Evolutionary conservation across 2,888 invertebrate genomes (phyloP), one percentile per base, ranked within the genome.

Genomic region (Mechanitis messenoides): DNA sequence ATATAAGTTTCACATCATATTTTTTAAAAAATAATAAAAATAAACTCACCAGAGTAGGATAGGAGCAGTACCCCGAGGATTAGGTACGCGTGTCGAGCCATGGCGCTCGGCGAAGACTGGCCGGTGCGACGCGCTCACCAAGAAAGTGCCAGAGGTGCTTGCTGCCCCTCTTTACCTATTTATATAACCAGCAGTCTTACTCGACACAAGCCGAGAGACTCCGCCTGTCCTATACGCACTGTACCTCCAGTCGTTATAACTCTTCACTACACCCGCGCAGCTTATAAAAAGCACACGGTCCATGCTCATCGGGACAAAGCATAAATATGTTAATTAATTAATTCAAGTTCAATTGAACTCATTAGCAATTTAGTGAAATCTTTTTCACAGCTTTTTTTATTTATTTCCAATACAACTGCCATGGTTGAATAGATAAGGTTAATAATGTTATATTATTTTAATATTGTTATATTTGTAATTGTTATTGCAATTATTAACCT

Each of bases 51-150:
- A 71, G 84, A 78, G 77, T 82, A 84, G 77, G 84, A 83, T 74
- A 90, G 79, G 73, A 89, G 80, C 71, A 90, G 74, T 74, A 91
- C 82, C 77, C 86, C 85, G 71, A 91, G 81, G 79, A 84, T 87
- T 80, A 91, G 80, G 82, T 76, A 86, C 87, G 88, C 84, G 85
- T 81, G 84, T 85, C 91, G 90, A 86, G 91, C 89, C 91, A 91
- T 91, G 84, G 78, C 83, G 89, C 89, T 88, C 88, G 87, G 81
- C 79, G 79, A 79, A 79, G 82, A 87, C 88, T 88, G 88, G 83
- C 77, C 78, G 73, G 69, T 79, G 79, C 79, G 79, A 78, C 80
- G 84, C 79, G 80, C 83, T 77, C 81, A 79, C 78, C 81, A 83
- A 82, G 85, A 88, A 89, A 89, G 87, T 88, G 87, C 88, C 87